Evolutionary conservation across 2,888 invertebrate species (phyloP).

Genomic region (Schizaphis graminum): DNA sequence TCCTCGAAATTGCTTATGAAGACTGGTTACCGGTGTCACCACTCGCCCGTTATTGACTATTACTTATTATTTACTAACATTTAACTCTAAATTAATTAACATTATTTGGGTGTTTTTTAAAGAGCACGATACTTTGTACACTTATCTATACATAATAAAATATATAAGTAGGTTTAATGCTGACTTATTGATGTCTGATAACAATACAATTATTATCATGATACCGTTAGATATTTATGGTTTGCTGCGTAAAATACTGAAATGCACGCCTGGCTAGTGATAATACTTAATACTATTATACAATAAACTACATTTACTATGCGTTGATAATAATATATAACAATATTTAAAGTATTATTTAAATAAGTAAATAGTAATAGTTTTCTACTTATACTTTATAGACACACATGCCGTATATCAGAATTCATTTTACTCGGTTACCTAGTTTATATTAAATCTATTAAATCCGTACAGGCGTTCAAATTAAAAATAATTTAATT

Average conservation of each 20-base stretch:
- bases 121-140: background rate
- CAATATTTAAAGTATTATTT: background rate
- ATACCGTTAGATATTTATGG: background rate
- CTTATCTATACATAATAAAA: background rate
- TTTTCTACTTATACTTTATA: background rate
- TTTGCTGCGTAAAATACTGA: conserved; percentile 17
- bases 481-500: background rate
- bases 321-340: background rate
- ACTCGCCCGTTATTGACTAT: background rate
- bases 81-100: background rate
- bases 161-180: background rate
- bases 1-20: background rate
- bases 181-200: background rate
- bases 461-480: background rate
- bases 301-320: background rate
- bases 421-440: background rate
- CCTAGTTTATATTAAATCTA: background rate
- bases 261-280: conserved; percentile 8
- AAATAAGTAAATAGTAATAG: background rate
- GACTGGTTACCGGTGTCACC: background rate
- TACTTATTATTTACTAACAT: background rate
- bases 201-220: background rate
- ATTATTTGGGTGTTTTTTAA: background rate
- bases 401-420: background rate
- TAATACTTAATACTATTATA: background rate